phyloP scores from a whole-genome alignment of 2,113 vertebrate genomes.

The Cyphomyrus discorhynchus region DNA sequence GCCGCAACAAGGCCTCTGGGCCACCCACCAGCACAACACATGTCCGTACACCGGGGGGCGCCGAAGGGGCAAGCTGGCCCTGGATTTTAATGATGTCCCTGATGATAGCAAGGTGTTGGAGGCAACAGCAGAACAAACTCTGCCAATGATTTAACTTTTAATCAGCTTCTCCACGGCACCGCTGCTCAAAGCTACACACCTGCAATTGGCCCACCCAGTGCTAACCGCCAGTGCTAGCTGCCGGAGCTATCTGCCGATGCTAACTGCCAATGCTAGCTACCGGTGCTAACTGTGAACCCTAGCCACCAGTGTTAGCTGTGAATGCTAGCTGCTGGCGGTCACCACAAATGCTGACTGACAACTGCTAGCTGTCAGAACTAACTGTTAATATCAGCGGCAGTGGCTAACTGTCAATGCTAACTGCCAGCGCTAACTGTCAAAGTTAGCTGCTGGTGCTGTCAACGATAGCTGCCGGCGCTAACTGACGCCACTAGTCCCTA shows the following conservation, averaged over 20 bases:
- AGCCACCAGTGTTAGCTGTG: background rate
- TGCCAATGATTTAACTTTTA: conserved; percentile 20
- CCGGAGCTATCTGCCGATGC: background rate
- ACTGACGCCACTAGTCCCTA: background rate
- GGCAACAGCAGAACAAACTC: conserved; percentile 14
- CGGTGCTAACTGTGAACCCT: background rate
- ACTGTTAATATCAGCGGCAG: background rate
- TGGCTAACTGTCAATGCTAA: background rate
- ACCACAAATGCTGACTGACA: too few species aligned
- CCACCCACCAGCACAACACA: background rate
- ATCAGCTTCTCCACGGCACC: background rate
- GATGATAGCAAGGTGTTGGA: background rate
- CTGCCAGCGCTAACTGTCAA: background rate
- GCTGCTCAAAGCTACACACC: background rate
- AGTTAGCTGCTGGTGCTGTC: background rate
- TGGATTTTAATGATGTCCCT: background rate
- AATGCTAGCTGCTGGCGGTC: background rate
- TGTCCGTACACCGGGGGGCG: background rate
- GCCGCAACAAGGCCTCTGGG: background rate
- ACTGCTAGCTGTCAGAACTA: background rate
- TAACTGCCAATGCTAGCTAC: background rate
- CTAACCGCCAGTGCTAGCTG: background rate
- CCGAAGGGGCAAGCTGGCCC: background rate
- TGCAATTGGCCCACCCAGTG: background rate
- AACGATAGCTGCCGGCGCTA: background rate